Evolutionary conservation across 2,888 invertebrate genomes (phyloP).

Genomic region (Acanthosepion pharaonis): DNA sequence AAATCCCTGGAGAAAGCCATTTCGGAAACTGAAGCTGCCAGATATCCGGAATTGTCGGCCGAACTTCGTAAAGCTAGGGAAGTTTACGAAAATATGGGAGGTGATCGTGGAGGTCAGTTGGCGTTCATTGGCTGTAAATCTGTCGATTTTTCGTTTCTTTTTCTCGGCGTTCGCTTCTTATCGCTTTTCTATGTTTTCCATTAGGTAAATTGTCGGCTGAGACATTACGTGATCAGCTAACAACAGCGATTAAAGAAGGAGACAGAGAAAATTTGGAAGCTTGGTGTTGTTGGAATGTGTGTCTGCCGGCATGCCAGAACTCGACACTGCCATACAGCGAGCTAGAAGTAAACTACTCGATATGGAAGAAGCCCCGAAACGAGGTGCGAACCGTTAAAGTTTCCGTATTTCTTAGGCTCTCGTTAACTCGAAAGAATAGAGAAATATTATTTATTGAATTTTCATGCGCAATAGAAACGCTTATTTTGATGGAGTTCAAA

Average conservation of each 20-base stretch:
- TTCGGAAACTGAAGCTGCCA: neutral
- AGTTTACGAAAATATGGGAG: neutral
- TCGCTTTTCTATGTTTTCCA: neutral
- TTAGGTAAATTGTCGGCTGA: neutral
- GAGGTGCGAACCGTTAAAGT: neutral
- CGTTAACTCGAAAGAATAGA: no score
- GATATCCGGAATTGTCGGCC: constrained; percentile 8
- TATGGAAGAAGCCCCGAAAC: neutral
- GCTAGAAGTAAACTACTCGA: neutral
- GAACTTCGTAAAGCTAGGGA: constrained; percentile 34
- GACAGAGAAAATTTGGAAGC: neutral
- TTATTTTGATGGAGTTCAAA: no score
- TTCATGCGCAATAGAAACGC: no score
- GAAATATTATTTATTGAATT: no score
- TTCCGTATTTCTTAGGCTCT: neutral
- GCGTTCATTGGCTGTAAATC: neutral
- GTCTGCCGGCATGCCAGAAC: neutral
- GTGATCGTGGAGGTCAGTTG: constrained; percentile 41
- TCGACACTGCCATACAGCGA: neutral
- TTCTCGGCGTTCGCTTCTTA: no score
- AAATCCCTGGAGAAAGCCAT: constrained; percentile 11
- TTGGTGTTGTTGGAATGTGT: neutral
- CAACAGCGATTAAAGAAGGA: neutral
- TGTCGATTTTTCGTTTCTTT: no score
- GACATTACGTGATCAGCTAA: neutral